phyloP scores from a whole-genome alignment of 2,888 invertebrate genomes.

The Eumacrocentrus americanus region DNA sequence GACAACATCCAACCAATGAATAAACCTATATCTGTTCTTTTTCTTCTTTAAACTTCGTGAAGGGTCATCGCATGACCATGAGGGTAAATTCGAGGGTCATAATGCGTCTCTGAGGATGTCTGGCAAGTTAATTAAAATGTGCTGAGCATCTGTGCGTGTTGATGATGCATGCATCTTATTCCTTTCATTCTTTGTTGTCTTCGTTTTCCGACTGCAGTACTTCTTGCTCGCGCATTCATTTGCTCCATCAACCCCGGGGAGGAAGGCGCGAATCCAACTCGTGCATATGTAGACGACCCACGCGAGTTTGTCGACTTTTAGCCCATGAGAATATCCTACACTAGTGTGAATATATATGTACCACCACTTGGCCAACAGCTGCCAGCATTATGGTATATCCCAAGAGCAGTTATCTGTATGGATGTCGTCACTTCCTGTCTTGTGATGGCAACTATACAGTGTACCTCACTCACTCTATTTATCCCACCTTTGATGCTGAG shows the following conservation, averaged over 20 bases:
- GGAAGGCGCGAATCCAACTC: conserved; percentile 16
- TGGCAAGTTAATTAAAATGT: conserved; percentile 58
- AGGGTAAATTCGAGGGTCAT: conserved; percentile 48
- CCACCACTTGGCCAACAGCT: conserved; percentile 55
- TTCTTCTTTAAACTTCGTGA: conserved; percentile 6
- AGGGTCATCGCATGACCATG: conserved; percentile 38
- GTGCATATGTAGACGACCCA: conserved; percentile 34
- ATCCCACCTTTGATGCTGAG: background rate
- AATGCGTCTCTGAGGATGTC: conserved; percentile 55
- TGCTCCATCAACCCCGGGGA: conserved; percentile 8
- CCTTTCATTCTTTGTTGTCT: conserved; percentile 9
- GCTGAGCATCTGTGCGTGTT: conserved; percentile 54
- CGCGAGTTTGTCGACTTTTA: conserved; percentile 37
- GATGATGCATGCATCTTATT: conserved; percentile 22
- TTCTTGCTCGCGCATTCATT: conserved; percentile 20
- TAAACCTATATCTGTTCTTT: too few relatives aligned
- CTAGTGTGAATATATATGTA: conserved; percentile 9
- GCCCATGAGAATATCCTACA: conserved; percentile 26
- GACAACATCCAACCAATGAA: too few relatives aligned
- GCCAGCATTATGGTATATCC: conserved; percentile 38
- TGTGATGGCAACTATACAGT: conserved; percentile 18
- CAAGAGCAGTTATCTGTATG: conserved; percentile 38
- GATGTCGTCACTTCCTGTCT: conserved; percentile 55
- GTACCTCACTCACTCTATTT: conserved; percentile 16
- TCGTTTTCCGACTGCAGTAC: conserved; percentile 27